Base-by-base conservation (phyloP, 2,888 invertebrate species). In the Eumerus sabulonum region DNA sequence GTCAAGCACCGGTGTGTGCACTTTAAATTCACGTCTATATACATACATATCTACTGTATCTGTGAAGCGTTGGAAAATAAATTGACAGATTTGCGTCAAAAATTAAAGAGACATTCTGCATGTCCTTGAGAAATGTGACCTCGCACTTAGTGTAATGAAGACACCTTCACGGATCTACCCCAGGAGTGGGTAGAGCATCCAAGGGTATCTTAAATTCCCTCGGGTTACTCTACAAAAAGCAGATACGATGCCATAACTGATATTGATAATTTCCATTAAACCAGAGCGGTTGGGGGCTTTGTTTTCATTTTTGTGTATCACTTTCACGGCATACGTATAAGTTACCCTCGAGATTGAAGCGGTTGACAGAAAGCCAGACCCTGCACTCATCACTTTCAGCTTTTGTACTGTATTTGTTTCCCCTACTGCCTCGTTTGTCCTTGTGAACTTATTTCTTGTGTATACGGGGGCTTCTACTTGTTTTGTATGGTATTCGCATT, bases 1-100 rank as follows among this genome's bases (percentile, higher is more conserved):
- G 73, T 70, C 63, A 73, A 73, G 64, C 68, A 56, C 44, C 36
- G 50, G 53, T 48, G 42, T 27, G 13, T 44, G 12, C 14, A 27
- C n/a, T n/a, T n/a, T n/a, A 27, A 27, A 27, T 27, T 7, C 27
- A 4, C 27, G 3, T 7, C 27, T 14, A 51, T 42, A 51, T 2
- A 44, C 48, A 42, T 42, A 57, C 36, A 48, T 17, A 54, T 27
- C n/a, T n/a, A 18, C 51, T 14, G 36, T 13, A 17, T 35, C 16
- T 9, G 54, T 53, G 51, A 59, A 71, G n/a, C 9, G 36, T 53
- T 48, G 9, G 3, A 45, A 18, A 64, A 59, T 9, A 53, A 36
- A 53, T 36, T 53, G 3, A 17, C 38, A 7, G 27, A 27, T 27
- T 27, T 27, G 27, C 27, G 27, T 27, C 27, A 27, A 27, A 27